Evolutionary conservation across 2,888 invertebrate genomes (phyloP), one percentile per base, ranked within the genome.

Genomic region (Gymnocheta viridis): DNA sequence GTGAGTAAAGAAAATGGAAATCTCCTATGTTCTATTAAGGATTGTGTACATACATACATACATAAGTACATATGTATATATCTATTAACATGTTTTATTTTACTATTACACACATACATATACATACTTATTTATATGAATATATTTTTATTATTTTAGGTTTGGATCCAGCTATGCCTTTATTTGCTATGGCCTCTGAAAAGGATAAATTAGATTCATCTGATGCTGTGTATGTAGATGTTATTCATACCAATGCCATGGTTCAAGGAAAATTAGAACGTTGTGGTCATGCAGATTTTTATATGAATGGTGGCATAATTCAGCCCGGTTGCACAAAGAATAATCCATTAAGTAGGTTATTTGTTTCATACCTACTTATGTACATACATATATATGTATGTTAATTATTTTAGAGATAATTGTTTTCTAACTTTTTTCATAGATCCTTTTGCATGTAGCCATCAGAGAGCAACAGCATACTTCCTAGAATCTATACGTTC

Each of bases 211-310:
- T 96, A 67, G 95, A 95, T 88, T 89, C 93, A 1, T 90, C 92
- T 0, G 95, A 96, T 87, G 96, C 95, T 0, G 89, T 92, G 4
- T 95, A 95, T 88, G 96, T 96, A 0, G 96, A 96, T 88, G 94
- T 95, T 2, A 93, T 95, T 67, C 96, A 96, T 87, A 95, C 95
- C 0, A 95, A 95, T 88, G 95, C 95, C 0, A 93, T 95, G 85
- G 91, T 95, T 0, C 94, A 95, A 87, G 96, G 96, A 0, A 94
- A 94, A 86, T 89, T 94, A 19, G 94, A 95, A 86, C 92, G 93
- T 38, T 93, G 94, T 85, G 96, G 96, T 0, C 95, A 95, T 88
- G 93, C 94, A 0, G 96, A 96, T 87, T 96, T 95, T 88, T 96
- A 95, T 87, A 93, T 95, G 89, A 96, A 96, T 87, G 96, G 96